Percentiles rank a stretch among this genome's conserved stretches.
phyloP scores from a whole-genome alignment of 2,797 vertebrate genomes.

The Dicrostonyx torquatus region DNA sequence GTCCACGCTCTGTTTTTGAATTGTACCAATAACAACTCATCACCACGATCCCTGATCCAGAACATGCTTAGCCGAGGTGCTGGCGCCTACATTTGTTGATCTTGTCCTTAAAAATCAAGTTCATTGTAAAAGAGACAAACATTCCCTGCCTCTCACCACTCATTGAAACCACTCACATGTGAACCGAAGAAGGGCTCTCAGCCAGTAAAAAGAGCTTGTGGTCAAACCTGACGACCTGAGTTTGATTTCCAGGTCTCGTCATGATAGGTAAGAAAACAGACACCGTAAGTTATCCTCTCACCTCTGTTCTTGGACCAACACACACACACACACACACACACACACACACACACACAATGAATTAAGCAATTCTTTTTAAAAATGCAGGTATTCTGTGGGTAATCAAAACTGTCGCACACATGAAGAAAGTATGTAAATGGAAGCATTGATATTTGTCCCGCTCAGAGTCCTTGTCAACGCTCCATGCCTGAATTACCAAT shows the following conservation, averaged over 20 bases:
- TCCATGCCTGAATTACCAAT: background rate
- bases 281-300: background rate
- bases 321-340: background rate
- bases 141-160: constrained; percentile 55
- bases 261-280: background rate
- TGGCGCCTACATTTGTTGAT: constrained; percentile 64
- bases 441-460: background rate
- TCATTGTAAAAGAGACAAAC: constrained; percentile 71
- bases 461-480: background rate
- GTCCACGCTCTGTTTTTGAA: background rate
- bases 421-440: constrained; percentile 43
- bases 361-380: background rate
- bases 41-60: constrained; percentile 15
- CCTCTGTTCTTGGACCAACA: background rate
- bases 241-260: too few species aligned
- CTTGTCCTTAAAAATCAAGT: constrained; percentile 68
- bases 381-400: constrained; percentile 61
- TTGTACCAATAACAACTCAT: constrained; percentile 60
- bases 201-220: background rate
- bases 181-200: background rate
- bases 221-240: background rate
- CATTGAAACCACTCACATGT: constrained; percentile 58
- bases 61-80: background rate
- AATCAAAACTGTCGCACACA: constrained; percentile 66
- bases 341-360: background rate